phyloP scores from a whole-genome alignment of 2,888 invertebrate genomes.

The Apotomis betuletana region DNA sequence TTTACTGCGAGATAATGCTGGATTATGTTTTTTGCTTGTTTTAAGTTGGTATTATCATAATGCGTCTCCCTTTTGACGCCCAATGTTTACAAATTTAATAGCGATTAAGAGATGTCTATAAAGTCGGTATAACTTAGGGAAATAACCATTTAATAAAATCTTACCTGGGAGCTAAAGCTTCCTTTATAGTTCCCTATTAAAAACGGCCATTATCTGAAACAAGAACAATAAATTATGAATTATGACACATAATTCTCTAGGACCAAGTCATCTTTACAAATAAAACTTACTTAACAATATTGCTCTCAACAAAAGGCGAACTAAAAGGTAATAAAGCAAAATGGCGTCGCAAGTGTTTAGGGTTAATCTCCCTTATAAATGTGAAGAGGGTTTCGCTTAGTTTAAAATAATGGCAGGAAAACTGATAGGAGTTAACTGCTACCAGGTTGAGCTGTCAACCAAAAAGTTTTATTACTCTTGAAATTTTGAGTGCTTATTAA shows the following conservation, averaged over 20 bases:
- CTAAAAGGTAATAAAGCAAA: slow-evolving; percentile 60
- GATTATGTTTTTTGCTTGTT: slow-evolving; percentile 23
- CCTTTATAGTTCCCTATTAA: slow-evolving; percentile 16
- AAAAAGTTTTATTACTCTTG: not conserved
- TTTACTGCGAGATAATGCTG: slow-evolving; percentile 23
- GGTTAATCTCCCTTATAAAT: slow-evolving; percentile 62
- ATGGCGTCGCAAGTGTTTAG: slow-evolving; percentile 57
- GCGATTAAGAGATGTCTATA: not conserved
- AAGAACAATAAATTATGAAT: slow-evolving; percentile 1
- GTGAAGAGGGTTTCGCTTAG: slow-evolving; percentile 65
- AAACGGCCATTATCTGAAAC: slow-evolving; percentile 41
- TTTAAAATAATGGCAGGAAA: slow-evolving; percentile 44
- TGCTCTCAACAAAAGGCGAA: slow-evolving; percentile 47
- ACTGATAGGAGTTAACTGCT: slow-evolving; percentile 47
- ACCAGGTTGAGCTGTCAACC: slow-evolving; percentile 24
- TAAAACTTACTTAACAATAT: slow-evolving; percentile 39
- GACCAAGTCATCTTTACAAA: slow-evolving; percentile 11
- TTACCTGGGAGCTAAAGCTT: slow-evolving; percentile 21
- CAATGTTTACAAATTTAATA: slow-evolving; percentile 12
- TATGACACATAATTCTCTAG: not conserved
- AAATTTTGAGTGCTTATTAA: not conserved
- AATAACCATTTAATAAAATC: not conserved
- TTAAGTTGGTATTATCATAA: slow-evolving; percentile 30
- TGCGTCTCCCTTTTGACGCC: slow-evolving; percentile 10
- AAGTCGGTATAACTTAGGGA: not conserved